Base-by-base conservation (phyloP, 30 jellyfish, hydroid and myxozoan genomes). In the Cassiopea xamachana region DNA sequence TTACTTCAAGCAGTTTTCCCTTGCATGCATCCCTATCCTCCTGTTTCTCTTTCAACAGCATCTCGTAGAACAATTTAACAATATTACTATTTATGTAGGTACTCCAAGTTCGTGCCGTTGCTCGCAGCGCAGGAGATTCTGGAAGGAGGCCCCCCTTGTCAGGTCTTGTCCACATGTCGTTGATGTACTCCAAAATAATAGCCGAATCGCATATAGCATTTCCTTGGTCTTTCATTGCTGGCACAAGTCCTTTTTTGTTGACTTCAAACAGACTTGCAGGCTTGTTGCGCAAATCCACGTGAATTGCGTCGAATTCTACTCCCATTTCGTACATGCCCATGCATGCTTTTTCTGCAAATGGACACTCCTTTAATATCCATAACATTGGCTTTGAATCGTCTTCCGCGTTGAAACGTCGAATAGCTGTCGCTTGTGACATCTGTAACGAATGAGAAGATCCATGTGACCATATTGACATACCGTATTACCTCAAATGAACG, bases 221-320 rank as follows among this genome's bases (percentile, higher is more conserved):
- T n/a, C 94, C 94, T 78, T 78, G 91, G 46, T 91, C 97, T 47
- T 84, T 72, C 89, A 91, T 83, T 7, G 94, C 94, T 5, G 97
- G 97, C 1, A 91, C 97, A n/a, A 83, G 93, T 55, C 97, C 97
- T 49, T 79, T 84, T 60, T 69, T 60, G 88, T 91, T 91, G n/a
- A 91, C 93, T 79, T 84, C 89, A 68, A 91, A 84, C 60, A 91
- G 61, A 79, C 91, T 85, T 15, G 91, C 87, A 50, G 93, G 93
- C 69, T 91, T 91, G 78, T 91, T 84, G n/a, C 67, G 45, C 68
- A 71, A 83, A 45, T 91, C 91, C 1, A 91, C 91, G 16, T 83
- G 91, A 43, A 91, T 80, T 39, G 50, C 55, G 17, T 91, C 94
- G 59, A 73, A 84, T 1, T 76, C 91, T 46, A 91, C 87, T 7